Conservation (phyloP, 2,113 vertebrate species). For the human region GRCh38 chr17:9839501-9840000, state of each 20-base stretch:
- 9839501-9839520: too few relatives aligned
- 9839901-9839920: neutral
- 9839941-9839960: neutral
- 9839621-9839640: neutral
- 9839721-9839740: too few relatives aligned
- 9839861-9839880: neutral
- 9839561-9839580: neutral
- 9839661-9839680: neutral
- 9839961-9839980: neutral
- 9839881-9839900: neutral
- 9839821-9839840: neutral
- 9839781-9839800: neutral
- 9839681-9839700: neutral
- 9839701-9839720: neutral
- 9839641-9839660: neutral
- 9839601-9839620: neutral
- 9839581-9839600: neutral
- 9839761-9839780: neutral
- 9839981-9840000: neutral
- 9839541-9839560: neutral
- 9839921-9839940: neutral
- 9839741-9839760: neutral
- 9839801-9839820: neutral
- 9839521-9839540: accelerated
- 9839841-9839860: neutral